phyloP scores from a whole-genome alignment of 2,797 vertebrate genomes.

The Clarias platycephalus region DNA sequence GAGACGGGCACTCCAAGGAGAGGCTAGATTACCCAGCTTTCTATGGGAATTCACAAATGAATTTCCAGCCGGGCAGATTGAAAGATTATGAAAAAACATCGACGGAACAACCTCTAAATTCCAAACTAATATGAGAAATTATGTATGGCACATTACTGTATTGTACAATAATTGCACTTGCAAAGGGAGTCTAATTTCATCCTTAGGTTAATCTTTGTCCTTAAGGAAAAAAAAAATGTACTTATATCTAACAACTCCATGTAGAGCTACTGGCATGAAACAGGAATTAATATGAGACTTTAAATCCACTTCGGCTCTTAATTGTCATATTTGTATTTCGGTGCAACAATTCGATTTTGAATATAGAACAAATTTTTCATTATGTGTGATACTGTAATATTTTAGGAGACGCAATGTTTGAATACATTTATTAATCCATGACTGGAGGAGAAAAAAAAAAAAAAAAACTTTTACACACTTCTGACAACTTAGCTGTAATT shows the following conservation, averaged over 20 bases:
- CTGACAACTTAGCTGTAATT: background rate
- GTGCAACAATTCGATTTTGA: conserved; percentile 14
- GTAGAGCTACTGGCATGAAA: conserved; percentile 39
- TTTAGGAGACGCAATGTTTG: background rate
- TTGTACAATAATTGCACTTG: conserved; percentile 42
- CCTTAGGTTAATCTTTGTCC: conserved; percentile 45
- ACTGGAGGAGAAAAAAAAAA: background rate
- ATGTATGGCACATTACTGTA: conserved; percentile 47
- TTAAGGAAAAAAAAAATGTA: conserved; percentile 39
- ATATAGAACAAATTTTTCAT: conserved; percentile 16
- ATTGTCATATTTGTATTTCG: conserved; percentile 5
- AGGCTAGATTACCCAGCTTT: conserved; percentile 64
- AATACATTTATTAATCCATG: background rate
- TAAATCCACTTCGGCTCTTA: conserved; percentile 20
- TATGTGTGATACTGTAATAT: background rate
- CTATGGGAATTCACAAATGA: conserved; percentile 63
- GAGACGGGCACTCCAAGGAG: conserved; percentile 60
- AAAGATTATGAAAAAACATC: conserved; percentile 53
- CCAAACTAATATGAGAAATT: conserved; percentile 51
- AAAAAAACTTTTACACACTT: background rate
- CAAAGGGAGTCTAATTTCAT: conserved; percentile 45
- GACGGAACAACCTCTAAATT: conserved; percentile 55
- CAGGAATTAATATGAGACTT: conserved; percentile 43
- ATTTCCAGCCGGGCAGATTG: conserved; percentile 54
- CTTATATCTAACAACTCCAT: conserved; percentile 43